phyloP scores from a whole-genome alignment of 2,888 invertebrate species.

The Himalopsyche anomala region DNA sequence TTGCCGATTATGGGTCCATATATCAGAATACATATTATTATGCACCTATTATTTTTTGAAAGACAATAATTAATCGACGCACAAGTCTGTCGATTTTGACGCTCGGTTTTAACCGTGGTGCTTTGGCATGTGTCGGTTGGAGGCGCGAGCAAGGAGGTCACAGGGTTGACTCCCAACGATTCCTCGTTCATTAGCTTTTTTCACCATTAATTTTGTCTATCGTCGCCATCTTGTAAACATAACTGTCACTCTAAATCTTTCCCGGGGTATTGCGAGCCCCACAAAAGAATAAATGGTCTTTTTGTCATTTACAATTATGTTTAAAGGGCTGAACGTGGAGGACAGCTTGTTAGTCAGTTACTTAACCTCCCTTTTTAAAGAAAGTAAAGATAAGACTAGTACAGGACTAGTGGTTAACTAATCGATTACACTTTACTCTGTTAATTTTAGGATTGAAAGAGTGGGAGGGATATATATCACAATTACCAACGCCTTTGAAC shows the following conservation, averaged over 20 bases:
- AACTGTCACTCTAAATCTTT: neutral
- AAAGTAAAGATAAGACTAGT: too few species aligned
- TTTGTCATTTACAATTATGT: neutral
- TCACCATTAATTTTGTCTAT: conserved; percentile 39
- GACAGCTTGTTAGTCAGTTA: too few species aligned
- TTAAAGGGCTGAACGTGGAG: too few species aligned
- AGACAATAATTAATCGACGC: neutral
- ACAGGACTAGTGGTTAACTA: too few species aligned
- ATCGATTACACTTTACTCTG: too few species aligned
- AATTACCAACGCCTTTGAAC: too few species aligned
- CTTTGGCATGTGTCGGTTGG: conserved; percentile 38
- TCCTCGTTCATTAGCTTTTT: conserved; percentile 46
- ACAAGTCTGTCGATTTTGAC: neutral
- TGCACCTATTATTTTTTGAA: too few species aligned
- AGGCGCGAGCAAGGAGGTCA: conserved; percentile 19
- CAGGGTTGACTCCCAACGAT: neutral
- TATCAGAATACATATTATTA: too few species aligned
- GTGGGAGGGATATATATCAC: too few species aligned
- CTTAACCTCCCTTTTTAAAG: too few species aligned
- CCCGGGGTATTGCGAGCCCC: neutral
- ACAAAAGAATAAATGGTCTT: neutral
- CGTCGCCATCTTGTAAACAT: conserved; percentile 40
- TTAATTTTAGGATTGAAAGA: too few species aligned
- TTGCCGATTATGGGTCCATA: too few species aligned
- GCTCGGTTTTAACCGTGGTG: neutral